Evolutionary conservation across 2,888 invertebrate species (phyloP).

Genomic region (Eupeodes luniger): DNA sequence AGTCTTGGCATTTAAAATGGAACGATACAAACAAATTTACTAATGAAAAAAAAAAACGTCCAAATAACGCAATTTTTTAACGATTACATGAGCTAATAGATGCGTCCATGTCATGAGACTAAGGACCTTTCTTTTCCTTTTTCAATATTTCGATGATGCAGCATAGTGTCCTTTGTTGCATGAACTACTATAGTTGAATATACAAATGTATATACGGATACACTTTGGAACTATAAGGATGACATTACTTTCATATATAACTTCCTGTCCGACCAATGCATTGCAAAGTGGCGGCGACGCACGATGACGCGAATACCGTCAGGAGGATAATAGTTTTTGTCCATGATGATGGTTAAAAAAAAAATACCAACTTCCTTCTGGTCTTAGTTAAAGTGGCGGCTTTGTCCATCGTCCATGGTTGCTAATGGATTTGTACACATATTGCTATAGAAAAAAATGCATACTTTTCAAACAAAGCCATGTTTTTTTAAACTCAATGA

Average conservation of each 20-base stretch:
- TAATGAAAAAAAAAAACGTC: too few species aligned
- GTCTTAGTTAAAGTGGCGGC: background rate
- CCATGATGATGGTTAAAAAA: background rate
- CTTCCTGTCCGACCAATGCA: constrained; percentile 8
- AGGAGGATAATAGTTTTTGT: constrained; percentile 10
- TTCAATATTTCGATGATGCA: constrained; percentile 39
- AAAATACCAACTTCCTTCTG: background rate
- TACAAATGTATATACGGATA: background rate
- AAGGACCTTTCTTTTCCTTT: background rate
- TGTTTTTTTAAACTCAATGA: background rate
- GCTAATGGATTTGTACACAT: constrained; percentile 7
- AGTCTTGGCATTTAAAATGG: too few species aligned
- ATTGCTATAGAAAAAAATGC: background rate
- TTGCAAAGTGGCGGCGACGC: too few species aligned
- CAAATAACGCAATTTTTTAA: too few species aligned
- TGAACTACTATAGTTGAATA: background rate
- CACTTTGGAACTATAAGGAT: constrained; percentile 9
- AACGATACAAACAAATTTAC: too few species aligned
- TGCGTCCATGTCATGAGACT: background rate
- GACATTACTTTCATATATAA: constrained; percentile 30
- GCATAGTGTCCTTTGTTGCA: constrained; percentile 16
- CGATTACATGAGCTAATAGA: background rate
- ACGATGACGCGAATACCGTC: background rate
- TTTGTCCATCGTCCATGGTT: background rate
- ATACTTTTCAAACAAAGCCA: background rate